A percentile compares a stretch with the other conserved stretches of the same genome.
phyloP scores from a whole-genome alignment of 23 tunicate species.

The Corella eumyota region DNA sequence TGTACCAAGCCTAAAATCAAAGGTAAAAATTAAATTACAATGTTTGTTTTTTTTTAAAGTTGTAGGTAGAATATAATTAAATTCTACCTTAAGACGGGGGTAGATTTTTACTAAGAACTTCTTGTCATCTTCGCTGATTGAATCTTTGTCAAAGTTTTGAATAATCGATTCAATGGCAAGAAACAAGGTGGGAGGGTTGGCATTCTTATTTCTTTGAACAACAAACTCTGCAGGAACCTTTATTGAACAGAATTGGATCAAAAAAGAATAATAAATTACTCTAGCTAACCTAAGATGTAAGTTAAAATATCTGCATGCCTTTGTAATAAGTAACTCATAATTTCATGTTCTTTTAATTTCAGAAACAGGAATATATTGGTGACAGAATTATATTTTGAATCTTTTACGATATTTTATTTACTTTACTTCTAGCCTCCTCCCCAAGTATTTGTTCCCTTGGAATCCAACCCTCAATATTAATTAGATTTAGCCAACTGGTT shows the following conservation, averaged over 20 bases:
- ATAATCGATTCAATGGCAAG: conserved; percentile 80
- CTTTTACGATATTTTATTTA: too few relatives aligned
- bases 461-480: conserved; percentile 97
- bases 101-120: conserved; percentile 37
- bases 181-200: conserved; percentile 97
- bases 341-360: too few relatives aligned
- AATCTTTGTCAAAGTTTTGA: conserved; percentile 19
- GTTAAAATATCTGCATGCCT: too few relatives aligned
- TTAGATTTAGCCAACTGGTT: conserved; percentile 58
- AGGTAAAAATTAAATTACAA: not conserved
- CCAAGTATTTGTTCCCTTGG: conserved; percentile 98
- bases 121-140: conserved; percentile 24
- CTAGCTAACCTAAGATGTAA: too few relatives aligned
- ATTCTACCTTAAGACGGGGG: conserved; percentile 54
- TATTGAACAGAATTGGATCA: too few relatives aligned
- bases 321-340: too few relatives aligned
- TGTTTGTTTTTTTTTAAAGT: not conserved
- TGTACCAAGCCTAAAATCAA: conserved; percentile 89
- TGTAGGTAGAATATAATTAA: not conserved
- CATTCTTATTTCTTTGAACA: conserved; percentile 89
- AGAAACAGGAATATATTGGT: not conserved
- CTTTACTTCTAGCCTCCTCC: conserved; percentile 74
- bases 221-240: conserved; percentile 95
- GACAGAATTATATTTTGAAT: too few relatives aligned
- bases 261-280: too few relatives aligned